phyloP scores from a whole-genome alignment of 2,113 vertebrate genomes.

The Peromyscus leucopus region DNA sequence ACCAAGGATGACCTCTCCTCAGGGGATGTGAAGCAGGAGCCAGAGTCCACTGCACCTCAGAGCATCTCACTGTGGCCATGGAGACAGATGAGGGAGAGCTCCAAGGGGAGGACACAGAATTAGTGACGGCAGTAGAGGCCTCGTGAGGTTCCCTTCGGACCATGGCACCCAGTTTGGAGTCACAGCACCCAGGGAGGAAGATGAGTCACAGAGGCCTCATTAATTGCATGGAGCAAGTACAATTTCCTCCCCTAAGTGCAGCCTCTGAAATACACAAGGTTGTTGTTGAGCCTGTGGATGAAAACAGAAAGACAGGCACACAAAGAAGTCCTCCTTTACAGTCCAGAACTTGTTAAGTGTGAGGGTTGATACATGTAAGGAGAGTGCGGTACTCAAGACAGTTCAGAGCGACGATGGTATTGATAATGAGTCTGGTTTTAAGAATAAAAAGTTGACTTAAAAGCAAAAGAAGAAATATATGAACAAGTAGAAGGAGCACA shows the following conservation, averaged over 20 bases:
- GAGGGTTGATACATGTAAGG: not conserved
- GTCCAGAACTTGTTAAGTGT: not conserved
- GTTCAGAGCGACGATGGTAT: too few relatives aligned
- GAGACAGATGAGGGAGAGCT: not conserved
- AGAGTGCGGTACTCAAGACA: not conserved
- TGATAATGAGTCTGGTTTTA: not conserved
- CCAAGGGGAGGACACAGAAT: not conserved
- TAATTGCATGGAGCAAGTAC: not conserved
- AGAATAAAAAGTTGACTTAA: not conserved
- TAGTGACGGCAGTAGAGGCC: not conserved
- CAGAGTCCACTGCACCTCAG: not conserved
- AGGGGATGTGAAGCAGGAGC: not conserved
- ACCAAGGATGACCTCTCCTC: not conserved
- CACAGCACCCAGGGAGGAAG: not conserved
- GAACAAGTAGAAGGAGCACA: not conserved
- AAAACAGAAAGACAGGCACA: not conserved
- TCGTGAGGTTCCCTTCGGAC: too few relatives aligned
- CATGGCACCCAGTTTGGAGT: not conserved
- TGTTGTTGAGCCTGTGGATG: not conserved
- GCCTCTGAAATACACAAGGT: not conserved
- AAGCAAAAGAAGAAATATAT: not conserved
- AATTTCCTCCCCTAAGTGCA: not conserved
- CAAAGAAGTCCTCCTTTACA: not conserved
- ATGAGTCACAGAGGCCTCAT: not conserved
- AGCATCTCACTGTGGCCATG: not conserved